Evolutionary conservation across 1,140 invertebrate genomes (phyloP), one percentile per base, ranked within the genome.

Genomic region (Drosophila lowei): DNA sequence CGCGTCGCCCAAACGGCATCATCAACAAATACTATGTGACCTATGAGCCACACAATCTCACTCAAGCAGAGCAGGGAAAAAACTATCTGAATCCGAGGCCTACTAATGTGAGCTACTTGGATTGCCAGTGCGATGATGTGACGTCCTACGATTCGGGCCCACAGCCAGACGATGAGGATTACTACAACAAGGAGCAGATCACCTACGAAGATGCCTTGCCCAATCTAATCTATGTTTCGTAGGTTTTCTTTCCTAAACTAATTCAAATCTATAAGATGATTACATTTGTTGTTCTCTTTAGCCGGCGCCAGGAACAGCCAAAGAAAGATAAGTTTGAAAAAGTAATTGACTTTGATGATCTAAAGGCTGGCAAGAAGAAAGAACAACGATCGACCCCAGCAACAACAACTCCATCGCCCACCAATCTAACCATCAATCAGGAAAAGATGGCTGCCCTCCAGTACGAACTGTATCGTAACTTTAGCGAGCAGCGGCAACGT

Each of bases 221-320:
- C 2, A 80, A 90, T 74, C 72, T 90, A 1, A 71, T 90, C 18
- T 90, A 78, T 55, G 84, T 89, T 38, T 76, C 78, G 77, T 90
- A 72, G 75, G 70, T 21, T 11, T 3, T 8, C 34, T 7, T 15
- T 11, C 15, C 0, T 5, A 18, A 7, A 4, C 9, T 8, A 4
- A 11, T 11, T 11, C 2, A 23, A 1, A 23, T 15, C 0, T 6
- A n/a, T 9, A 2, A 4, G 2, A 16, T 7, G 11, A 6, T 42
- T 13, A 16, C 0, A 38, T 38, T 41, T 2, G 15, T 42, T 18
- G 15, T 1, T 1, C 0, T n/a, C 42, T 56, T 9, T 11, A 85
- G 67, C 6, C 60, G 74, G 1, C 16, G 25, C 46, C 30, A 62
- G 16, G 18, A 30, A 2, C 42, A 58, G 6, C 13, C 16, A 0